Percentiles rank a stretch among this genome's conserved stretches.
Conservation (phyloP, 2,888 invertebrate genomes). For the Eilema sororculum region DNA sequence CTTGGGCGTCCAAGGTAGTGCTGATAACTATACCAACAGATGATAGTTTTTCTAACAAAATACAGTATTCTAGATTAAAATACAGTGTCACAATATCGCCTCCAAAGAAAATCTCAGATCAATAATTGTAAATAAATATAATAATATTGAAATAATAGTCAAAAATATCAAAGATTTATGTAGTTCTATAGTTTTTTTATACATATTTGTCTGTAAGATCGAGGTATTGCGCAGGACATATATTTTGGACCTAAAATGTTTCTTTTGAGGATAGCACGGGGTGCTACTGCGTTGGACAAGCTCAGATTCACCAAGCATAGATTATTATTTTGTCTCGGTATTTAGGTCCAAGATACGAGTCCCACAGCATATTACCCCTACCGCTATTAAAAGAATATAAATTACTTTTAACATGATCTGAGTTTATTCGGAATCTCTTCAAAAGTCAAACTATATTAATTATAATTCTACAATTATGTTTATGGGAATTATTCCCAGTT, state of each 20-base stretch:
- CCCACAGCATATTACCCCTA: too few relatives aligned
- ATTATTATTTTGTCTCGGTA: too few relatives aligned
- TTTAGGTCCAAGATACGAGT: too few relatives aligned
- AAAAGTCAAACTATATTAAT: slow-evolving; percentile 20
- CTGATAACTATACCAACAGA: too few relatives aligned
- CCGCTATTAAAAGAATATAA: background rate
- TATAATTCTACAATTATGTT: background rate
- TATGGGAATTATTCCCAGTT: background rate
- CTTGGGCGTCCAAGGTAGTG: too few relatives aligned
- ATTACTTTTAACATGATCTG: slow-evolving; percentile 45
- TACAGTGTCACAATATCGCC: slow-evolving; percentile 47
- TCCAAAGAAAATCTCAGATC: slow-evolving; percentile 44
- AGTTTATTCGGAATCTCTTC: slow-evolving; percentile 50
- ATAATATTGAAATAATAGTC: slow-evolving; percentile 3
- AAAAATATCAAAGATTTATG: slow-evolving; percentile 11
- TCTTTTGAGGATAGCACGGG: too few relatives aligned
- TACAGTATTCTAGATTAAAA: slow-evolving; percentile 3
- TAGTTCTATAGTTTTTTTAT: background rate
- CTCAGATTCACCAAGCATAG: too few relatives aligned
- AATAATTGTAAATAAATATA: slow-evolving; percentile 1
- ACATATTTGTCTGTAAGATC: background rate
- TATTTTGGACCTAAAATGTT: too few relatives aligned
- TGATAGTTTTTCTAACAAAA: slow-evolving; percentile 13
- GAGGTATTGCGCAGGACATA: too few relatives aligned
- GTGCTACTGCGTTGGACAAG: too few relatives aligned